These are phyloP conservation scores for Hylomyscus alleni DNA, from an alignment of 2,797 vertebrate species.

Conservation along the genomic window DNA sequence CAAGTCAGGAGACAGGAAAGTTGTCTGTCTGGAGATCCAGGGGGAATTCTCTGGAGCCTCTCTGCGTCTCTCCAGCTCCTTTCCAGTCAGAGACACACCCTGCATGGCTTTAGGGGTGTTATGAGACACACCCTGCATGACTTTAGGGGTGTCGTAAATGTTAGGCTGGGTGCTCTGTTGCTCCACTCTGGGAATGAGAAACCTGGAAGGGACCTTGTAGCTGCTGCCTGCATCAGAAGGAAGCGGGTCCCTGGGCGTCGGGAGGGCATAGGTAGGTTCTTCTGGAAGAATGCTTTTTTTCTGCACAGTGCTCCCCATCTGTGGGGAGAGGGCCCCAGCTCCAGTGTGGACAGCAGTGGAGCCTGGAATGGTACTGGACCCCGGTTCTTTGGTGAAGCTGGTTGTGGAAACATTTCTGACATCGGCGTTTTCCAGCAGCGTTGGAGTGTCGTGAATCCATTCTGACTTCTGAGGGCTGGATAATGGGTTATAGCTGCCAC, in stretches of 20 bases:
- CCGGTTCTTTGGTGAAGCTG: conserved; percentile 52
- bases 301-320: conserved; percentile 67
- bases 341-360: conserved; percentile 33
- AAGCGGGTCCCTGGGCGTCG: not conserved
- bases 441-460: conserved; percentile 94
- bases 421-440: conserved; percentile 87
- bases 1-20: conserved; percentile 25
- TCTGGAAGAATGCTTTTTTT: conserved; percentile 76
- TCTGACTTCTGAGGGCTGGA: conserved; percentile 91
- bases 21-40: conserved; percentile 44
- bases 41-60: conserved; percentile 10
- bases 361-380: conserved; percentile 58
- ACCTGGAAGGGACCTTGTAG: conserved; percentile 76
- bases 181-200: conserved; percentile 79
- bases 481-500: conserved; percentile 88
- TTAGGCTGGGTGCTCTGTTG: conserved; percentile 81
- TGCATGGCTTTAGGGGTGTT: conserved; percentile 85
- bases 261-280: conserved; percentile 72
- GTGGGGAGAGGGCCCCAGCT: conserved; percentile 45
- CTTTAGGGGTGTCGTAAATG: conserved; percentile 89
- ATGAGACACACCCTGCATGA: not conserved
- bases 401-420: conserved; percentile 45
- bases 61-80: not conserved
- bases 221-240: not conserved
- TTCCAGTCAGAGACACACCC: not conserved